These are phyloP conservation scores for Choristoneura fumiferana DNA, from an alignment of 1,140 invertebrate species.

Conservation along the genomic window DNA sequence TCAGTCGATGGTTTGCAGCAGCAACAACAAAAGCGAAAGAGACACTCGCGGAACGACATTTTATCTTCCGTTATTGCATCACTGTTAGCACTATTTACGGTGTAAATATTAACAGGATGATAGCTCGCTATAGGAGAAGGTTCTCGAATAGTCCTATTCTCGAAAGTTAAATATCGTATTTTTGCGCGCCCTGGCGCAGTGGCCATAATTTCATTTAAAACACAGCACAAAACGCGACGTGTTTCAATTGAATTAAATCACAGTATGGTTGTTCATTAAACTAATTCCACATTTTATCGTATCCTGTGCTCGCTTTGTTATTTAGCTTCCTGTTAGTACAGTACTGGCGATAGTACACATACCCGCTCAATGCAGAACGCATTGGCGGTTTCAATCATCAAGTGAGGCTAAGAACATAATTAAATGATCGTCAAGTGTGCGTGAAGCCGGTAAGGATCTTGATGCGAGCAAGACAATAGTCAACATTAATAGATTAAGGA, in stretches of 20 bases:
- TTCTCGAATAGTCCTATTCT: slow-evolving; percentile 32
- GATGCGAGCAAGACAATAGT: neutral
- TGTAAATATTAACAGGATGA: slow-evolving; percentile 57
- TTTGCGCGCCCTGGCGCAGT: slow-evolving; percentile 35
- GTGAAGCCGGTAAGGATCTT: slow-evolving; percentile 8
- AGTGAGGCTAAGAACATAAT: slow-evolving; percentile 30
- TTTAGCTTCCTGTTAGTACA: slow-evolving; percentile 58
- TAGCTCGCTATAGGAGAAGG: slow-evolving; percentile 30
- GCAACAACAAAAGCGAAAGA: slow-evolving; percentile 49
- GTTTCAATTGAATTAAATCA: slow-evolving; percentile 34
- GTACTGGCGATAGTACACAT: slow-evolving; percentile 37
- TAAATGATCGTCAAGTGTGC: neutral
- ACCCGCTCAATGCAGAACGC: slow-evolving; percentile 29
- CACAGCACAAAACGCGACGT: slow-evolving; percentile 35
- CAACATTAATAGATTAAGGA: too few relatives aligned
- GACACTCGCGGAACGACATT: slow-evolving; percentile 32
- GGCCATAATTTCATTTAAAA: slow-evolving; percentile 40
- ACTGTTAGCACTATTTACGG: slow-evolving; percentile 26
- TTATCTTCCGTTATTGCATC: slow-evolving; percentile 30
- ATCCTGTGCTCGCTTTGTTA: slow-evolving; percentile 42
- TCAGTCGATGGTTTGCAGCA: slow-evolving; percentile 24
- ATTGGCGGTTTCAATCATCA: slow-evolving; percentile 17
- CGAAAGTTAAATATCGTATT: slow-evolving; percentile 43
- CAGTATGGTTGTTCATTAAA: slow-evolving; percentile 39
- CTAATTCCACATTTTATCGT: slow-evolving; percentile 64